Conservation (phyloP, 1,140 invertebrate species). For the Coptotermes formosanus region DNA sequence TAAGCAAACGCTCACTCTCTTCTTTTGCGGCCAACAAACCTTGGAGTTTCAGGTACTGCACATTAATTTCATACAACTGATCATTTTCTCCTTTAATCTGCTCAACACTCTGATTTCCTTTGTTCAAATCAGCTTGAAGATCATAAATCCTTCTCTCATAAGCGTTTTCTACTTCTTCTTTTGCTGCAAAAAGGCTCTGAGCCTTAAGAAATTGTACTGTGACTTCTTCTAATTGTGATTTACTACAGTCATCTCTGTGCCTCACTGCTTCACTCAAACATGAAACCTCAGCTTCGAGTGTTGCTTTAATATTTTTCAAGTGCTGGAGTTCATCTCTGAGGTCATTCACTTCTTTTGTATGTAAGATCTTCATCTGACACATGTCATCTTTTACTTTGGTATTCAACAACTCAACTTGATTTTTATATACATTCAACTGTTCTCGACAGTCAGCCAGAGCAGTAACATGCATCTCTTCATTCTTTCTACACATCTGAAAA, state of each 20-base stretch:
- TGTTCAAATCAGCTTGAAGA: conserved; percentile 10
- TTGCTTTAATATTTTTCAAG: conserved; percentile 37
- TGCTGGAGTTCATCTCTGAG: conserved; percentile 40
- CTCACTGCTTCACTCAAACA: not conserved
- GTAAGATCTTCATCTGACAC: conserved; percentile 48
- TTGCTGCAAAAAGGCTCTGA: conserved; percentile 11
- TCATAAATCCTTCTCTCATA: not conserved
- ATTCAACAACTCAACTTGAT: not conserved
- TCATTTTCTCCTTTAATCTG: not conserved
- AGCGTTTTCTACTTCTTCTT: not conserved
- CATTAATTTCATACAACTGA: conserved; percentile 1
- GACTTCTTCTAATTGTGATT: not conserved
- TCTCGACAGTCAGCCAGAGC: not conserved
- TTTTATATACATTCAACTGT: not conserved
- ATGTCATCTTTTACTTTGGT: conserved; percentile 48
- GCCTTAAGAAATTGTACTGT: not conserved
- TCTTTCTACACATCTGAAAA: not conserved
- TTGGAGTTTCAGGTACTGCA: not conserved
- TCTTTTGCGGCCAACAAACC: conserved; percentile 15
- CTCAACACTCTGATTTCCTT: not conserved
- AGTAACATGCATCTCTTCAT: not conserved
- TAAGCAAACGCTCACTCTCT: not conserved
- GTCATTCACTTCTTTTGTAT: conserved; percentile 51
- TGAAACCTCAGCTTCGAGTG: conserved; percentile 32
- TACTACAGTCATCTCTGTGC: not conserved